Conservation (phyloP, 2,113 vertebrate species). For the Rousettus leschenaultii region DNA sequence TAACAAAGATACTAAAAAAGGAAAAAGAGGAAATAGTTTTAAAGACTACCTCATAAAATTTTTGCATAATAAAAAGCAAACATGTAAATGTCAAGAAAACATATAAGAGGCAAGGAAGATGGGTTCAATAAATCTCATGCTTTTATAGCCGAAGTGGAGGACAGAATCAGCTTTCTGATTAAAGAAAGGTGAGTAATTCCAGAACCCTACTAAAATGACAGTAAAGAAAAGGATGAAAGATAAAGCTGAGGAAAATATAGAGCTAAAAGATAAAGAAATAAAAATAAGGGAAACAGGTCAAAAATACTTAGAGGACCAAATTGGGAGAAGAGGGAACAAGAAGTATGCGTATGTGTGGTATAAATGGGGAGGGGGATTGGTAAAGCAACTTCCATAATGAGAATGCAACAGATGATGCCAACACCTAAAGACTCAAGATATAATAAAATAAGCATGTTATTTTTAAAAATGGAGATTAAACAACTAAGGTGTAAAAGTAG, state of each 20-base stretch:
- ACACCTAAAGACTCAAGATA: background rate
- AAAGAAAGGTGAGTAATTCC: background rate
- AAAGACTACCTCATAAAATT: background rate
- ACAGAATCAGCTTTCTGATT: background rate
- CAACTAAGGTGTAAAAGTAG: background rate
- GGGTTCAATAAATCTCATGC: background rate
- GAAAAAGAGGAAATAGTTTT: background rate
- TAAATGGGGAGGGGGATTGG: background rate
- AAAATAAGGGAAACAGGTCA: background rate
- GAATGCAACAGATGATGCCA: background rate
- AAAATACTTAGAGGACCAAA: background rate
- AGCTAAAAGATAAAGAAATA: background rate
- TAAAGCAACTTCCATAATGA: background rate
- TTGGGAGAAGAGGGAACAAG: background rate
- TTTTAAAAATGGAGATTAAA: background rate
- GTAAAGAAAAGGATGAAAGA: background rate
- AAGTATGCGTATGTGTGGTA: background rate
- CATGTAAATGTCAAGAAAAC: conserved; percentile 19
- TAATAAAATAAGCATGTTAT: background rate
- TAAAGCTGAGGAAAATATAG: background rate
- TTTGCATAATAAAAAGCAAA: background rate
- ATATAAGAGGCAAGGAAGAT: background rate
- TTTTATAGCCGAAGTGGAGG: background rate
- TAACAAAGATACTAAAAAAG: background rate
- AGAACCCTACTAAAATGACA: background rate